Evolutionary conservation across 2,113 vertebrate genomes (phyloP), one percentile per base, ranked within the genome.

Genomic region (Mionectes macconnelli): DNA sequence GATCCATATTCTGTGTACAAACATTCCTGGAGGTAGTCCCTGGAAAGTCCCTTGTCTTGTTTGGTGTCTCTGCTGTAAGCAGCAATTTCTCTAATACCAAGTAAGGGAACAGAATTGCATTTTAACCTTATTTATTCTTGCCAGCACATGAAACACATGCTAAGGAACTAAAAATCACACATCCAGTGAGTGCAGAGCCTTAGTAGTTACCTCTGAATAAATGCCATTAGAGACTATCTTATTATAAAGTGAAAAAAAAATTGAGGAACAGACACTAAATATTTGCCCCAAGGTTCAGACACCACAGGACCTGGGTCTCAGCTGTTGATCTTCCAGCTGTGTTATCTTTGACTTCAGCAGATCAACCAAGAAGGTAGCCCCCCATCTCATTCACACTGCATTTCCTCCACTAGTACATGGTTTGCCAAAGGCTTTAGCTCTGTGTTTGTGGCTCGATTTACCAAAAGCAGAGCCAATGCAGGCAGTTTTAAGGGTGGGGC

Each of bases 401-500:
- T 89, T 77, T 86, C 16, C 73, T 87, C 42, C 64, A 13, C 17
- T 56, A 60, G 60, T 89, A 24, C 11, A 12, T 10, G 55, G 40
- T 73, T 90, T 94, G 85, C 83, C 79, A 89, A 94, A 80, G 72
- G 30, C 56, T 90, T 92, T 30, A 83, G 62, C 62, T 88, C 69
- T 80, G 39, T 66, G 18, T 84, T 84, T 86, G 89, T 90, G 86
- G 64, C 73, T 94, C 0, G 0, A 22, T 64, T 94, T 86, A 93
- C 59, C 89, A 92, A 86, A 80, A 94, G 55, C 68, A 90, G 79
- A 93, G 90, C 82, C 85, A 92, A n/a, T 0, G 2, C 42, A 56
- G 68, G 59, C 90, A 81, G 59, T 59, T 57, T 82, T 80, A 55
- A 86, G 92, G 92, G 90, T 89, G 83, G 80, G 68, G 64, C 19